phyloP scores from a whole-genome alignment of 2,113 vertebrate genomes.

The Parus major region DNA sequence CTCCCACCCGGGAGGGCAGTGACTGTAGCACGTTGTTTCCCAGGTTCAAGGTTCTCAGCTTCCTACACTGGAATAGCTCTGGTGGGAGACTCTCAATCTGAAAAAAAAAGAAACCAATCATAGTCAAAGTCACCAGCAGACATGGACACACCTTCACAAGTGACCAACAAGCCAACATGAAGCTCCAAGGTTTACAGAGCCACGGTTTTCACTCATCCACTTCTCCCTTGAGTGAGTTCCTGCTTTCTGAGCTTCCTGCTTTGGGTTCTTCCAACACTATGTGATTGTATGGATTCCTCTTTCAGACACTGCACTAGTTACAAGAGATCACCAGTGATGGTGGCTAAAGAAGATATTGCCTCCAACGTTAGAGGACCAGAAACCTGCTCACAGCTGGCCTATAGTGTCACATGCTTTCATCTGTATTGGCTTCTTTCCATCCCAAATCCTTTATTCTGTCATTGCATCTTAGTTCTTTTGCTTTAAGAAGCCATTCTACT shows the following conservation, averaged over 20 bases:
- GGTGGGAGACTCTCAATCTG: constrained; percentile 93
- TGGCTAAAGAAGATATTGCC: background rate
- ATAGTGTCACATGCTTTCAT: background rate
- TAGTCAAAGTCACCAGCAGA: background rate
- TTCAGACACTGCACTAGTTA: background rate
- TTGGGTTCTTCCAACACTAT: background rate
- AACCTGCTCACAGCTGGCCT: background rate
- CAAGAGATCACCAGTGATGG: background rate
- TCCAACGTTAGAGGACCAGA: background rate
- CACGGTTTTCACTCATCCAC: background rate
- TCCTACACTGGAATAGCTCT: constrained; percentile 96
- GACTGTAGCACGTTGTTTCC: constrained; percentile 93
- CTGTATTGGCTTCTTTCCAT: background rate
- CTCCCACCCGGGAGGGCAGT: constrained; percentile 89
- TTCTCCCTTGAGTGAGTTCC: background rate
- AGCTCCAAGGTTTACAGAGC: background rate
- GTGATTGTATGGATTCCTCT: background rate
- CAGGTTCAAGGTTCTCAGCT: constrained; percentile 91
- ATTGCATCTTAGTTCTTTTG: background rate
- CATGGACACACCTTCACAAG: accelerated
- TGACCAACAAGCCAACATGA: background rate
- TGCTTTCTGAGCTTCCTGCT: background rate
- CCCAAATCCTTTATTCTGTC: background rate
- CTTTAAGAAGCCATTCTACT: background rate
- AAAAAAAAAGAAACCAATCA: background rate